A percentile compares a stretch with the other conserved stretches of the same genome.
Conservation (phyloP, 2,888 invertebrate species). For the Tipula helvola region DNA sequence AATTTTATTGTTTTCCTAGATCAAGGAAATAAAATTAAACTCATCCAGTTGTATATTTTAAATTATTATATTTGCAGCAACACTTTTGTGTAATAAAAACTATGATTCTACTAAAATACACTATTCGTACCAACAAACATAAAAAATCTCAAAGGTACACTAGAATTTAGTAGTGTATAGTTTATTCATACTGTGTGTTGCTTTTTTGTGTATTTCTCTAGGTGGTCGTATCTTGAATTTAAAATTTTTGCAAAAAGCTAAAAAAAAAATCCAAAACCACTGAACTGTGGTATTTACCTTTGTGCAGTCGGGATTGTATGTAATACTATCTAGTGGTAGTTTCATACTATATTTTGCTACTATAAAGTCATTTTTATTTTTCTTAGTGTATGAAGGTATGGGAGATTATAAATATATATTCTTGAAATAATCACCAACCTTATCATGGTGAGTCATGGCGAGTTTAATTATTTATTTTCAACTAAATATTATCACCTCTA, state of each 20-base stretch:
- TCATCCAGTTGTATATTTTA: not conserved
- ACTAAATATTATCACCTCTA: not conserved
- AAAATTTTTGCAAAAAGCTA: not conserved
- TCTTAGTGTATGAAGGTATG: not conserved
- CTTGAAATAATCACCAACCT: not conserved
- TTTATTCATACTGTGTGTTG: not conserved
- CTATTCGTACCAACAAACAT: not conserved
- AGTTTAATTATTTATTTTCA: not conserved
- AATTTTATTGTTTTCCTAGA: not conserved
- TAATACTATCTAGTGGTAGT: not conserved
- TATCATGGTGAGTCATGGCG: not conserved
- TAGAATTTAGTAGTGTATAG: not conserved
- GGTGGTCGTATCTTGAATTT: not conserved
- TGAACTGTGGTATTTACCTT: not conserved
- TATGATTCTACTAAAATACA: not conserved
- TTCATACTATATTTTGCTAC: not conserved
- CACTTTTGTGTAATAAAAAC: not conserved
- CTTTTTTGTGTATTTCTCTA: not conserved
- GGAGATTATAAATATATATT: not conserved
- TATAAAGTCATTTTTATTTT: not conserved
- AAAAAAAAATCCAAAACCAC: not conserved
- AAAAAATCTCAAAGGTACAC: not conserved
- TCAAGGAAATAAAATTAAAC: not conserved
- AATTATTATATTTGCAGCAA: not conserved
- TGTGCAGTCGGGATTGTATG: not conserved